phyloP scores from a whole-genome alignment of 2,888 invertebrate genomes.

The Pachydiplax longipennis region DNA sequence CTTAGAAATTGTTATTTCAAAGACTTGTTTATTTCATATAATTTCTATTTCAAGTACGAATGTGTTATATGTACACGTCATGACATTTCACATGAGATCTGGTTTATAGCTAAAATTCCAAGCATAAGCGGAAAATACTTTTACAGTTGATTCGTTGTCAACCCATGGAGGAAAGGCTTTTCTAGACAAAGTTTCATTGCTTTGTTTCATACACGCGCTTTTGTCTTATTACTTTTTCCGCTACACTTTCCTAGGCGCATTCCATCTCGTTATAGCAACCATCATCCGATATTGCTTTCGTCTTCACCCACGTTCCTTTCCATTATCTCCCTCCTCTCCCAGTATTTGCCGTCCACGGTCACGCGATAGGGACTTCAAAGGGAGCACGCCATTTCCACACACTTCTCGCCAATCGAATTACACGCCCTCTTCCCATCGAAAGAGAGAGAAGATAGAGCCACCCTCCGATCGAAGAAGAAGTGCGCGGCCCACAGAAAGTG shows the following conservation, averaged over 20 bases:
- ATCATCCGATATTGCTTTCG: conserved; percentile 50
- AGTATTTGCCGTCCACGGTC: conserved; percentile 48
- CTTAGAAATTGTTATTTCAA: too few relatives aligned
- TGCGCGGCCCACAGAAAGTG: not conserved
- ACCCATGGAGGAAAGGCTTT: too few relatives aligned
- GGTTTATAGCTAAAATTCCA: too few relatives aligned
- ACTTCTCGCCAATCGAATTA: not conserved
- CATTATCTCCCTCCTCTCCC: conserved; percentile 42
- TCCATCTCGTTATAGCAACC: conserved; percentile 51
- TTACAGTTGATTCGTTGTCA: too few relatives aligned
- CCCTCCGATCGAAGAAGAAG: not conserved
- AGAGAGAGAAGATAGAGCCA: not conserved
- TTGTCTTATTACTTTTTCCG: conserved; percentile 25
- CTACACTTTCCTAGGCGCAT: conserved; percentile 50
- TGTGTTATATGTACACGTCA: too few relatives aligned
- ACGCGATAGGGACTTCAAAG: conserved; percentile 47
- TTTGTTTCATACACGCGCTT: too few relatives aligned
- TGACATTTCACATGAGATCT: too few relatives aligned
- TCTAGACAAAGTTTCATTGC: too few relatives aligned
- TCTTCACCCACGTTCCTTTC: not conserved
- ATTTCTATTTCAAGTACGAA: too few relatives aligned
- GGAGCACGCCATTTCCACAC: conserved; percentile 9
- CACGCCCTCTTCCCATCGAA: not conserved
- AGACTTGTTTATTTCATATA: too few relatives aligned
- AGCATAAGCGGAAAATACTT: too few relatives aligned